phyloP scores from a whole-genome alignment of 2,797 vertebrate genomes.

The Knipowitschia caucasica region DNA sequence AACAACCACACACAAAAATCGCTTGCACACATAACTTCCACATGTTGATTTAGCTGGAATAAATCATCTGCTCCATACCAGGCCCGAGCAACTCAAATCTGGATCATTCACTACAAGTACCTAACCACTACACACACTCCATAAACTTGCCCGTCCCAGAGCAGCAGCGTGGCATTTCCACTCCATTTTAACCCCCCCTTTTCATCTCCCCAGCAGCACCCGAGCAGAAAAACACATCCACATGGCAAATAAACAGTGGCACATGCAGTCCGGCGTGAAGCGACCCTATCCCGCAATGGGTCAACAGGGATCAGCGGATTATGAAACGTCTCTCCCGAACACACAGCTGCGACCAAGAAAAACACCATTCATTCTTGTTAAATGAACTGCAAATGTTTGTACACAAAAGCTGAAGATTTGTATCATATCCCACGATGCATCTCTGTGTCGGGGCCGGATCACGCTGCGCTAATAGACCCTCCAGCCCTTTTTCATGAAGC shows the following conservation, averaged over 20 bases:
- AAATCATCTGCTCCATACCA: not conserved
- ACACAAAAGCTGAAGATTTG: constrained; percentile 7
- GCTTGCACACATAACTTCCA: no score
- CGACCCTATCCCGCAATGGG: not conserved
- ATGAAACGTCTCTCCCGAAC: not conserved
- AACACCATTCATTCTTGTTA: not conserved
- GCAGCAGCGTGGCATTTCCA: not conserved
- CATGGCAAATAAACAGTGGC: not conserved
- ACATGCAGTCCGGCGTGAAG: not conserved
- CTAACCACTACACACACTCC: not conserved
- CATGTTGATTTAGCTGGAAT: no score
- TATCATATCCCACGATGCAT: constrained; percentile 9
- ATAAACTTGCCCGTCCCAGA: constrained; percentile 7
- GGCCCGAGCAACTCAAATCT: not conserved
- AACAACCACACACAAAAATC: no score
- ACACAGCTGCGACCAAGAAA: constrained; percentile 1
- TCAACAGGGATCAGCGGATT: constrained; percentile 20
- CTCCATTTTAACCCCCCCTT: constrained; percentile 1
- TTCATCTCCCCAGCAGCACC: not conserved
- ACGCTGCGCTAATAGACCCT: constrained; percentile 44
- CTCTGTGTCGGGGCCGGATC: constrained; percentile 15
- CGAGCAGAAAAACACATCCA: constrained; percentile 15
- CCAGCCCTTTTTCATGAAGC: constrained; percentile 43
- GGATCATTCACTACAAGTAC: constrained; percentile 12
- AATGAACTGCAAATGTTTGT: constrained; percentile 10